Conservation (phyloP, 2,113 vertebrate species). For the Gulo gulo region DNA sequence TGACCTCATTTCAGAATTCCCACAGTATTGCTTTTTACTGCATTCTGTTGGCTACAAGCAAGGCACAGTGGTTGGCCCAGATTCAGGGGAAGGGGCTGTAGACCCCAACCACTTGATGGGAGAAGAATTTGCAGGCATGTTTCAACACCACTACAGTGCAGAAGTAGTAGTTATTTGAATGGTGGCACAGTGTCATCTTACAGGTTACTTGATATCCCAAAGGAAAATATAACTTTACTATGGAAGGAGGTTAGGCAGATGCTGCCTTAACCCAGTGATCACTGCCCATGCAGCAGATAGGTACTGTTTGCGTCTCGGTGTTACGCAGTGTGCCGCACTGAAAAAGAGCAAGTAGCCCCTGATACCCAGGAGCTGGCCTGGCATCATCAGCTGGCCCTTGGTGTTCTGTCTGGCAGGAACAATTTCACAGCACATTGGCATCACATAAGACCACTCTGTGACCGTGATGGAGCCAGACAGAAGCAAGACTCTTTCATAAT, state of each 20-base stretch:
- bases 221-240: background rate
- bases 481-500: background rate
- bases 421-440: background rate
- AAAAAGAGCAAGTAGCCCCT: too few relatives aligned
- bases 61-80: background rate
- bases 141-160: background rate
- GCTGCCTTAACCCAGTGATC: background rate
- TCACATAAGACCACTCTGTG: background rate
- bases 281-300: background rate
- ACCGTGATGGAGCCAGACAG: background rate
- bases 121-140: background rate
- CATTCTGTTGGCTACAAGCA: background rate
- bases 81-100: background rate
- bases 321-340: rapidly evolving
- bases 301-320: background rate
- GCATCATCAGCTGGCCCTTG: background rate
- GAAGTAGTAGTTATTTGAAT: background rate
- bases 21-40: background rate
- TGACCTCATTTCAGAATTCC: background rate
- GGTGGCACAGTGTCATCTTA: background rate
- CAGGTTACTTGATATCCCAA: background rate
- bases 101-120: background rate
- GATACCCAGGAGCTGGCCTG: background rate
- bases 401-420: background rate
- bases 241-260: background rate